Base-by-base conservation (phyloP, 2,888 invertebrate genomes). In the Andricus quercusramuli region DNA sequence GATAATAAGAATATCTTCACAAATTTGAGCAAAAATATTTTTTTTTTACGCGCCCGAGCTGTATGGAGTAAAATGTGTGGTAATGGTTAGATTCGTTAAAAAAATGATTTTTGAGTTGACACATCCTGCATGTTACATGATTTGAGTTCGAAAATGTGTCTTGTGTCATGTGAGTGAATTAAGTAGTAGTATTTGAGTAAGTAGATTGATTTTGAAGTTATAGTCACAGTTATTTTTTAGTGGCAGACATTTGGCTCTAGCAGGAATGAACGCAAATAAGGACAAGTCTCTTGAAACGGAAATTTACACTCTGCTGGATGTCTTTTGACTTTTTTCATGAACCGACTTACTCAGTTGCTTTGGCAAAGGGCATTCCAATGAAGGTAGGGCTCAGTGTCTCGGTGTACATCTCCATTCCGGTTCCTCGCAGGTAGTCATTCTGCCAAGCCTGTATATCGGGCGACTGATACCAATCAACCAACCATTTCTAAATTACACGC, bases 351-450 rank as follows among this genome's bases (percentile, higher is more conserved):
- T 99, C 98, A 94, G 99, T 98, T 92, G 99, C 99, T 94, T 97
- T 96, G 93, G 97, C 97, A 96, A 99, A 99, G 93, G 97, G 97
- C 97, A 99, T 98, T 94, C 98, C 98, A 94, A 98, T 97, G 96
- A 99, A 99, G 90, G 99, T 97, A 89, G 97, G 96, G 94, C 99
- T 99, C 94, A 99, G 95, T 92, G 97, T 98, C 95, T 99, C 99
- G 92, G 99, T 99, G 95, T 99, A 99, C 98, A 99, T 99, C 96
- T 99, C 99, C 98, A 99, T 99, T 93, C 99, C 99, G 91, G 99
- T 99, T 93, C 99, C 99, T 93, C 99, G 96, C 94, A 99, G 96
- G 95, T 99, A 99, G 96, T 99, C 99, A 95, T 99, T 98, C 95
- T 98, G 98, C 99, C 99, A 99, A 94, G 97, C 96, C 94, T 98